Evolutionary conservation across 2,113 vertebrate species (phyloP).

Genomic region (Hyperoodon ampullatus): DNA sequence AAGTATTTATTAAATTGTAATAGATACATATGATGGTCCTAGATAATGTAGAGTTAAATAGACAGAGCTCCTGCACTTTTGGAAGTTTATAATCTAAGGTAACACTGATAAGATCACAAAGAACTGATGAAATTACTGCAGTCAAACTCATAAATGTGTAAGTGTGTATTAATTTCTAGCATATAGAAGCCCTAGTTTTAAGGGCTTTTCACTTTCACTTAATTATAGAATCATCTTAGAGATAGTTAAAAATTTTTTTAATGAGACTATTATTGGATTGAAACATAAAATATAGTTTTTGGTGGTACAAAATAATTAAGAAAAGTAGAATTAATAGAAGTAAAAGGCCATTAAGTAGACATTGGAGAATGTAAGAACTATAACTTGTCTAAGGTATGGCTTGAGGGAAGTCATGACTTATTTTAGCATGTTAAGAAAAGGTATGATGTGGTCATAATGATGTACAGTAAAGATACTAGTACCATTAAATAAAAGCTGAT

Average conservation of each 20-base stretch:
- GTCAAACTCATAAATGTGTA: neutral
- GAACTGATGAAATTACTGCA: neutral
- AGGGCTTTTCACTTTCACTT: neutral
- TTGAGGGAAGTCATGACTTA: neutral
- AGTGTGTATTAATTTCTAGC: neutral
- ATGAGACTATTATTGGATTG: neutral
- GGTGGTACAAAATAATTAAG: neutral
- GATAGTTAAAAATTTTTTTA: neutral
- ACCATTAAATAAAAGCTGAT: neutral
- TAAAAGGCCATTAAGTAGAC: neutral
- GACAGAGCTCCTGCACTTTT: neutral
- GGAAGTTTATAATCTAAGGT: constrained; percentile 31
- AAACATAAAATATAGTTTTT: neutral
- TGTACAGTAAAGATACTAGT: neutral
- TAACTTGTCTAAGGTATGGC: neutral
- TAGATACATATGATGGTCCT: neutral
- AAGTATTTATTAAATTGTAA: constrained; percentile 6
- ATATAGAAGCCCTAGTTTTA: neutral
- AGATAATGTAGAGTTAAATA: neutral
- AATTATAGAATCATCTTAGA: neutral
- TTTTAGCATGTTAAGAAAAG: neutral
- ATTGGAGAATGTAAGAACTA: neutral
- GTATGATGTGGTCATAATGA: neutral
- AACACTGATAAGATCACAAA: neutral
- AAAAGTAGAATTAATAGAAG: neutral